A percentile compares a stretch with the other conserved stretches of the same genome.
phyloP scores from a whole-genome alignment of 1,140 invertebrate genomes.

The Branchinecta lindahli region DNA sequence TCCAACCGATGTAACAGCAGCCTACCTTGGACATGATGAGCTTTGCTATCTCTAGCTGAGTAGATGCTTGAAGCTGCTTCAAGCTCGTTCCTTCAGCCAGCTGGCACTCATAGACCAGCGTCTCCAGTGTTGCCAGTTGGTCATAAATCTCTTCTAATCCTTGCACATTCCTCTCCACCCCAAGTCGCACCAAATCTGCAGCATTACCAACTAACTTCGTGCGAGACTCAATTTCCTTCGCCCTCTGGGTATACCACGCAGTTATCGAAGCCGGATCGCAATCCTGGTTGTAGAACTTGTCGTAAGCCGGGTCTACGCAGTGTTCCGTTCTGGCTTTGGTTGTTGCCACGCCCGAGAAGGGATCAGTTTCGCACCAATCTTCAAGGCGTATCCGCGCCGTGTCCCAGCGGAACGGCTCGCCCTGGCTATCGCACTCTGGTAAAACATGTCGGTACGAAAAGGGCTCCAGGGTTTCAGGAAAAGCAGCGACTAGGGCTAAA shows the following conservation, averaged over 20 bases:
- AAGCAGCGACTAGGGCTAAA: conserved; percentile 50
- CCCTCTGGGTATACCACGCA: conserved; percentile 49
- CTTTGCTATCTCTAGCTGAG: conserved; percentile 44
- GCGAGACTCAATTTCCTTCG: conserved; percentile 49
- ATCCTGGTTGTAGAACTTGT: conserved; percentile 12
- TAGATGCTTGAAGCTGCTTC: conserved; percentile 42
- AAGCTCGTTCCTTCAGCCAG: conserved; percentile 42
- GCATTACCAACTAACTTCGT: conserved; percentile 46
- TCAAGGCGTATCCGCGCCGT: conserved; percentile 37
- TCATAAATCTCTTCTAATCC: conserved; percentile 44
- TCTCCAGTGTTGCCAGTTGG: conserved; percentile 50
- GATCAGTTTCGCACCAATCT: conserved; percentile 48
- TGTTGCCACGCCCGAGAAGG: conserved; percentile 32
- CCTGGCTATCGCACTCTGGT: conserved; percentile 40
- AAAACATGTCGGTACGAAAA: conserved; percentile 46
- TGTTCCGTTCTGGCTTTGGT: neutral
- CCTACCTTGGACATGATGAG: conserved; percentile 47
- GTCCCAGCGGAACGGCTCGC: conserved; percentile 35
- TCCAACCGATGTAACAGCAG: conserved; percentile 13
- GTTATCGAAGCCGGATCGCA: conserved; percentile 30
- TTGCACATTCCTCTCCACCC: conserved; percentile 42
- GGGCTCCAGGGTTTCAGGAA: conserved; percentile 58
- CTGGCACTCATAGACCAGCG: conserved; percentile 53
- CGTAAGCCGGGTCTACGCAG: neutral
- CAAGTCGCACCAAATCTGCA: conserved; percentile 47